Evolutionary conservation across 2,113 vertebrate genomes (phyloP).

Genomic region (Stigmatopora nigra): DNA sequence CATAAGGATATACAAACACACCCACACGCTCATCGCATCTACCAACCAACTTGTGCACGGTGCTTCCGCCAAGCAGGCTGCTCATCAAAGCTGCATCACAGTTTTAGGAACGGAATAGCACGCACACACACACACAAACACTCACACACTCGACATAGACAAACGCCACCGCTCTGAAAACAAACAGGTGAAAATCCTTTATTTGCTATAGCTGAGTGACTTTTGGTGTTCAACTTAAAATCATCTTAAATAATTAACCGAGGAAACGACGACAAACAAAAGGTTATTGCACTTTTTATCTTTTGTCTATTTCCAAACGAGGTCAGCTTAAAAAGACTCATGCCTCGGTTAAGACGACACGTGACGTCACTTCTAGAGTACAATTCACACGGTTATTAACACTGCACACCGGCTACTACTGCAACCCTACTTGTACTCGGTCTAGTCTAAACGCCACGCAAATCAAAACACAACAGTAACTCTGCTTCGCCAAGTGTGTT

Average conservation of each 20-base stretch:
- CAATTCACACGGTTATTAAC: constrained; percentile 66
- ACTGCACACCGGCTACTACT: constrained; percentile 67
- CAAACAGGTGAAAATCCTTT: constrained; percentile 57
- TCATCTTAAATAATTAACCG: constrained; percentile 26
- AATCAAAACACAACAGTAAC: constrained; percentile 24
- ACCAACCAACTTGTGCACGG: constrained; percentile 57
- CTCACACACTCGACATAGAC: constrained; percentile 9
- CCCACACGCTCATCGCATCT: constrained; percentile 34
- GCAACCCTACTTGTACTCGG: constrained; percentile 56
- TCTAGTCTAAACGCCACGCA: constrained; percentile 55
- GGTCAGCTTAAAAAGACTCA: constrained; percentile 64
- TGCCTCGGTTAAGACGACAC: constrained; percentile 46
- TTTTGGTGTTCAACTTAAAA: constrained; percentile 54
- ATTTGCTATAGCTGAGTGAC: constrained; percentile 59
- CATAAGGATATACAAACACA: constrained; percentile 7
- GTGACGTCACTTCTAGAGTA: constrained; percentile 54
- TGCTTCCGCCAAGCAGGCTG: constrained; percentile 62
- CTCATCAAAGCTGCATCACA: constrained; percentile 62
- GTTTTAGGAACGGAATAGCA: constrained; percentile 67
- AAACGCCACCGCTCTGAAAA: constrained; percentile 17
- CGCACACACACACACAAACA: constrained; percentile 44
- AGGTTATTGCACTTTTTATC: constrained; percentile 73
- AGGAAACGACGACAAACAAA: constrained; percentile 69
- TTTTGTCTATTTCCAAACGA: constrained; percentile 64
- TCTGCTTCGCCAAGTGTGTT: constrained; percentile 1